Evolutionary conservation across 2,888 invertebrate genomes (phyloP).

Genomic region (Phalera bucephala): DNA sequence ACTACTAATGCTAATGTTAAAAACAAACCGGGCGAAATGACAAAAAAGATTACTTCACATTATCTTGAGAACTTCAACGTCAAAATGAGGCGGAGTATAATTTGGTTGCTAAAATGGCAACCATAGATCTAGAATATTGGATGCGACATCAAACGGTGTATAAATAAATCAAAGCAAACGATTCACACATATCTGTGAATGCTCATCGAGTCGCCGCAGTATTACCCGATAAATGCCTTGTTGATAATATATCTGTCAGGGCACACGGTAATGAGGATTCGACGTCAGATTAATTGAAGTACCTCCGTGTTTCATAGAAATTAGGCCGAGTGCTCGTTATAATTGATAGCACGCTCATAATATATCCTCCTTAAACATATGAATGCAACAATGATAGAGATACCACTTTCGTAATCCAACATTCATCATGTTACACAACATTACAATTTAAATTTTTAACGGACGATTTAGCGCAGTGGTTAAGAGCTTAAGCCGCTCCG

Average conservation of each 20-base stretch:
- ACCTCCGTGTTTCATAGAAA: conserved; percentile 37
- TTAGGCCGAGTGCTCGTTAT: conserved; percentile 20
- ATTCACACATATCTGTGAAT: conserved; percentile 22
- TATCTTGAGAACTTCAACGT: no score
- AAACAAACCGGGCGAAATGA: no score
- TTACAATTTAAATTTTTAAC: no score
- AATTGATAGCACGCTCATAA: conserved; percentile 5
- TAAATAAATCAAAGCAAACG: conserved; percentile 45
- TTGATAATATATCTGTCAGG: conserved; percentile 60
- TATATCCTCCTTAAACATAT: conserved; percentile 6
- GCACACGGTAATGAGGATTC: conserved; percentile 50
- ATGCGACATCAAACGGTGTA: conserved; percentile 43
- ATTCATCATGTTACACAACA: no score
- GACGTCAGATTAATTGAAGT: conserved; percentile 47
- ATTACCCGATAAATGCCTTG: conserved; percentile 41
- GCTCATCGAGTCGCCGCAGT: conserved; percentile 24
- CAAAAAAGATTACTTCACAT: no score
- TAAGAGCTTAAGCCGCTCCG: no score
- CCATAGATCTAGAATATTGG: conserved; percentile 26
- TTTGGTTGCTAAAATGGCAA: no score
- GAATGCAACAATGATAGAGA: conserved; percentile 14
- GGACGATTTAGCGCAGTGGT: no score
- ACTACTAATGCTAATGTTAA: no score
- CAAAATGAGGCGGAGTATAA: no score
- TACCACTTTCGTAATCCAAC: background rate